Base-by-base conservation (phyloP, 2,113 vertebrate genomes). In the Thamnaconus septentrionalis region DNA sequence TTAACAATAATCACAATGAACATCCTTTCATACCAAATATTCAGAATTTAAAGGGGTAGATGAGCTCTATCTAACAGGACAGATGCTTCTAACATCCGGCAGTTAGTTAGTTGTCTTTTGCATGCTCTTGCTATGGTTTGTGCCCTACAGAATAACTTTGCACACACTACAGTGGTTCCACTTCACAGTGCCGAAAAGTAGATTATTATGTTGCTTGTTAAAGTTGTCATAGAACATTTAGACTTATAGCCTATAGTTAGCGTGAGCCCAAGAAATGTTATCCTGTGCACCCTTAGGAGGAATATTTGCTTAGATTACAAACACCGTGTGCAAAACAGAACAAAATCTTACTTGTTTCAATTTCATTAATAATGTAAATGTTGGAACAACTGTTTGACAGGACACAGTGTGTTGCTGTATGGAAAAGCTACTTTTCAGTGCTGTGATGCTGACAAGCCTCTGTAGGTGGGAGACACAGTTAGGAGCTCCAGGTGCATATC, bases 1-100 rank as follows among this genome's bases (percentile, higher is more conserved):
- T 91, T 92, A 87, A 92, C 91, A 91, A 89, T 84, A 90, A 91
- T 83, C 86, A 92, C 91, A 91, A 91, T 81, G 69, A 91, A 88
- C 85, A 90, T 86, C 79, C 88, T 85, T 92, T 91, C 90, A 91
- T 90, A 91, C 89, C 81, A 87, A 91, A 91, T 90, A 90, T 83
- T 83, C 76, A 89, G 75, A 80, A 85, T 72, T 63, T 66, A 64
- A 64, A 58, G 78, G 76, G 86, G 64, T 31, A 80, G 82, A 86
- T 80, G 79, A 80, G 78, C 75, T 76, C 82, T 85, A 84, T 60
- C 78, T 88, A 83, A 82, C 48, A 84, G 75, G 79, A 89, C 84
- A 73, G 74, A 87, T 88, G 81, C 67, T 70, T 87, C 74, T 87
- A 83, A 70, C 76, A 78, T 83, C 79, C 86, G 85, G 79, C 78